Conservation (phyloP, 2,113 vertebrate species). For the Gymnorhina tibicen region DNA sequence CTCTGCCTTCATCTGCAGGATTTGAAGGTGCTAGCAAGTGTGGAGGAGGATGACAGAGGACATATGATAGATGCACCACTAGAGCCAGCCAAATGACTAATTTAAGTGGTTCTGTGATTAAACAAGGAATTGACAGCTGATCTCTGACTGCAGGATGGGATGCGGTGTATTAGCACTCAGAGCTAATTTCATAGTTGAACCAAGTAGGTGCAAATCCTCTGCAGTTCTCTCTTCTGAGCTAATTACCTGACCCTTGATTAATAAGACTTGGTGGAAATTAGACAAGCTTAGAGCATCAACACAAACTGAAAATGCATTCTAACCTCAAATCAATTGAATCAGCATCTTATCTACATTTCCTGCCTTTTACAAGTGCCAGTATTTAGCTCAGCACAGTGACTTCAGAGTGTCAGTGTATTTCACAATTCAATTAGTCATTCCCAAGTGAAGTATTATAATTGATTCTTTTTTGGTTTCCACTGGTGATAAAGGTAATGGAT, state of each 20-base stretch:
- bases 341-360: constrained; percentile 36
- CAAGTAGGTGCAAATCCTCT: background rate
- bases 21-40: background rate
- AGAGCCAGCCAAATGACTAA: background rate
- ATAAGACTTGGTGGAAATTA: background rate
- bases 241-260: background rate
- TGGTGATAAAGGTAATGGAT: constrained; percentile 71
- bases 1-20: background rate
- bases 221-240: background rate
- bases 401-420: constrained; percentile 44
- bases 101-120: background rate
- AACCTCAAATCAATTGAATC: background rate
- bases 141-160: background rate
- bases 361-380: constrained; percentile 1
- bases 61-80: background rate
- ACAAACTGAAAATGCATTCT: background rate
- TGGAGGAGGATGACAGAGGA: background rate
- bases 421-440: constrained; percentile 66
- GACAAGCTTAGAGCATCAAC: background rate
- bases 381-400: constrained; percentile 40
- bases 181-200: background rate
- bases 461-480: constrained; percentile 62
- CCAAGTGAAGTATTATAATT: constrained; percentile 62
- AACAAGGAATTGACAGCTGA: background rate
- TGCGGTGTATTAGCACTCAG: background rate